Base-by-base conservation (phyloP, 1,140 invertebrate species). In the Drosophila sp. region DNA sequence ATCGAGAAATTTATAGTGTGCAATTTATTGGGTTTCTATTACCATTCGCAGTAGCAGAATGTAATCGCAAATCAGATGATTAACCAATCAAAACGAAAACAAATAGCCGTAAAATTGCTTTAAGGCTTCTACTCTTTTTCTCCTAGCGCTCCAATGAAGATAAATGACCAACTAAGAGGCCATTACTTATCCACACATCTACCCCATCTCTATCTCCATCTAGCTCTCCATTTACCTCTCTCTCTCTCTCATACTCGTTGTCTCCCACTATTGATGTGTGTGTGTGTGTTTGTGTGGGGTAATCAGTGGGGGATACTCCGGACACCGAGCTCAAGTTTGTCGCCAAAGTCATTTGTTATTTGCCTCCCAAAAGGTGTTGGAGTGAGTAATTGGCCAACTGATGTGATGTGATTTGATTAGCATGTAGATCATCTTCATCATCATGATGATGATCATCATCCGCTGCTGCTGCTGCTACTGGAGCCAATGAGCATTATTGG, bases 111-210 rank as follows among this genome's bases (percentile, higher is more conserved):
- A 61, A 72, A 83, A 68, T 72, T 41, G 61, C 55, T 66, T 29
- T 50, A 47, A 63, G 70, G 65, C 76, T 72, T 83, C 68, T 66
- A 47, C 44, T 23, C 7, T 47, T 47, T 47, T 23, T 47, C 7
- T 47, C 10, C 23, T 27, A 50, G 35, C 33, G 64, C 75, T 71
- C 75, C 83, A 91, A 91, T 91, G 78, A 91, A 91, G 90, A 91
- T 90, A 91, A 91, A 91, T 91, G 83, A 76, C 76, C 83, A 77
- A 62, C 76, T 79, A 71, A 76, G 71, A 80, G 80, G 79, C 83
- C 86, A 91, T 91, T 91, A 91, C 90, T 91, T 91, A 89, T 84
- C 82, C 77, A 67, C 77, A 86, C 66, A 50, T 90, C 71, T 65
- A 73, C 74, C 66, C 76, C 60, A 57, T 65, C 70, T 56, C 72